phyloP scores from a whole-genome alignment of 2,113 vertebrate species.

The Platysteira castanea region DNA sequence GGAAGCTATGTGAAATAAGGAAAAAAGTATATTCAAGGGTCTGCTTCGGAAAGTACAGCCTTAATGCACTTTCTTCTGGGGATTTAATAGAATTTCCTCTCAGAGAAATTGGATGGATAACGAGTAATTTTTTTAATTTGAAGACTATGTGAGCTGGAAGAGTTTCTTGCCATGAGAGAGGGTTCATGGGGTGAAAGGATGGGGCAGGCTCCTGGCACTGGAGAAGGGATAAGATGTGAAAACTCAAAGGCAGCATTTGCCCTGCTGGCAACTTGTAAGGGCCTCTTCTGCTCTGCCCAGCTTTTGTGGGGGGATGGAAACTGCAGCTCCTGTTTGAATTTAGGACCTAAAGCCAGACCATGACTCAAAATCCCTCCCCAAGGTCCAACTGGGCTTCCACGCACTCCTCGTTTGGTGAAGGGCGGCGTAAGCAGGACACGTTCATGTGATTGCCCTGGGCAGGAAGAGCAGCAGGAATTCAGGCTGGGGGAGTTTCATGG shows the following conservation, averaged over 20 bases:
- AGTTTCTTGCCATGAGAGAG: neutral
- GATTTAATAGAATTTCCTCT: slow-evolving; percentile 77
- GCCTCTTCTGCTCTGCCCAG: neutral
- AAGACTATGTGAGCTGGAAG: neutral
- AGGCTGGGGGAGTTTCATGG: neutral
- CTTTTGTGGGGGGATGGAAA: neutral
- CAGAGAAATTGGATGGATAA: slow-evolving; percentile 69
- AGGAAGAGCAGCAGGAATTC: neutral
- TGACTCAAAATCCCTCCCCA: neutral
- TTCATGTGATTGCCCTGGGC: neutral
- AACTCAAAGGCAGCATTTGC: neutral
- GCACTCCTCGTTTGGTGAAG: neutral
- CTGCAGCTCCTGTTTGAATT: neutral
- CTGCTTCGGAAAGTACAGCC: slow-evolving; percentile 63
- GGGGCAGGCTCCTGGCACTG: neutral
- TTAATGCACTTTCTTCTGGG: slow-evolving; percentile 66
- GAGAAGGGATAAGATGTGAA: neutral
- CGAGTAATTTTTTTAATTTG: slow-evolving; percentile 46
- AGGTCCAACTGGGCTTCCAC: neutral
- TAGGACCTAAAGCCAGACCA: neutral
- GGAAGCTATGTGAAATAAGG: slow-evolving; percentile 74
- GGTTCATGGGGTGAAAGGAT: neutral
- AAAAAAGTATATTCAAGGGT: slow-evolving; percentile 80
- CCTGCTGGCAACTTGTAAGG: neutral
- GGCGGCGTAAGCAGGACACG: neutral